Evolutionary conservation across 2,797 vertebrate species (phyloP), one percentile per base, ranked within the genome.

Genomic region (Darevskia mixta): DNA sequence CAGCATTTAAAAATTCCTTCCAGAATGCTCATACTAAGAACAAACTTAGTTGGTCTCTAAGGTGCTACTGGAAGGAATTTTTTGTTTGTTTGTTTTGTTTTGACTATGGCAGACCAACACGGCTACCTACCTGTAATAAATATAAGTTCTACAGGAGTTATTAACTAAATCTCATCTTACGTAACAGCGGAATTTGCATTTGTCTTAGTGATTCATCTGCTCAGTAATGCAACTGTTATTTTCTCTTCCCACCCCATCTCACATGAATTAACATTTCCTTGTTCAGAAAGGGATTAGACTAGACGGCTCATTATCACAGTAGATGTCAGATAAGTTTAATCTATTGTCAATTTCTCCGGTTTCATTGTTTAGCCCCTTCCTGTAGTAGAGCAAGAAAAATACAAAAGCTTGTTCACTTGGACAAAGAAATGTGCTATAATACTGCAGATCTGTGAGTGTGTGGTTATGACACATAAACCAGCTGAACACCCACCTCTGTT

Each of bases 401-500:
- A 71, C 3, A 87, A 49, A 87, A 5, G 61, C 2, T 29, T 18
- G 18, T 67, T 81, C 43, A 67, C 88, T 11, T 90, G 90, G 79
- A 20, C 25, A 66, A 10, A 25, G 73, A 66, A 11, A n/a, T 3
- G 35, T 43, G 2, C 73, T 71, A 10, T 17, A 83, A 7, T 8
- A 0, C 3, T 27, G 86, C 88, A 89, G 35, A 82, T 55, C 20
- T n/a, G 32, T 82, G 27, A 49, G 13, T 76, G 20, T 49, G 17
- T 41, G 43, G 61, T 7, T 10, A 61, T 25, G 11, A 69, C 64
- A 0, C 0, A 61, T 4, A 35, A 85, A 69, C 79, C 1, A 83
- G 27, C 18, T 75, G 11, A 87, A 89, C 61, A 15, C 8, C 25
- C 84, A 32, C 3, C 8, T 69, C 38, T 95, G 13, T 91, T 91